Evolutionary conservation across 2,797 vertebrate species (phyloP), one percentile per base, ranked within the genome.

Genomic region (Linurgus olivaceus): DNA sequence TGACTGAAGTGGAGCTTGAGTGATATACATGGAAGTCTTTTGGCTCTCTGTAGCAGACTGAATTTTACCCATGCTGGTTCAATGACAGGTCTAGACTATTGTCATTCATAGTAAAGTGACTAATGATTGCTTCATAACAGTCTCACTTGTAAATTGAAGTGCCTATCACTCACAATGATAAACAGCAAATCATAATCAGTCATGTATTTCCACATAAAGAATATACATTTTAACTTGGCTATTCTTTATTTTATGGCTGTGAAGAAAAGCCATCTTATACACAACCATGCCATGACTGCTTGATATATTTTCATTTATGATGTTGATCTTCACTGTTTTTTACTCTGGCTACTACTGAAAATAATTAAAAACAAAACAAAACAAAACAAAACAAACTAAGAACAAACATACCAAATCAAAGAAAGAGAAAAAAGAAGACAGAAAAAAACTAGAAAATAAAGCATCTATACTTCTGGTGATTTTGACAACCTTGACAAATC

Each of bases 401-500:
- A 51, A 17, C 7, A 29, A 52, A 31, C 20, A 33, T 10, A 31
- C 18, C 6, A 55, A 55, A 55, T 14, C 13, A 33, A 33, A 55
- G 7, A 20, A 55, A 55, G n/a, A 15, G n/a, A 8, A 44, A 31
- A 24, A n/a, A 8, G 1, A 63, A 25, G 6, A 42, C 5, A 70
- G 2, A 6, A 7, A 29, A 73, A 62, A 58, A 17, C 6, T 62
- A 50, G 9, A 74, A 65, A 65, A 62, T 50, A 88, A 86, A 83
- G 1, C 15, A 50, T 45, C 23, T 31, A 2, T 23, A n/a, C 12
- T 86, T 72, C 51, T 42, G 48, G 10, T 55, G 25, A 51, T 55
- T 76, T 85, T 88, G 44, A 67, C 62, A 95, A 79, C 29, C 17
- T 94, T 93, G 84, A 93, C 23, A 88, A 79, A 79, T 86, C 29